Evolutionary conservation across 2,888 invertebrate genomes (phyloP).

Genomic region (Lucinisca nassula): DNA sequence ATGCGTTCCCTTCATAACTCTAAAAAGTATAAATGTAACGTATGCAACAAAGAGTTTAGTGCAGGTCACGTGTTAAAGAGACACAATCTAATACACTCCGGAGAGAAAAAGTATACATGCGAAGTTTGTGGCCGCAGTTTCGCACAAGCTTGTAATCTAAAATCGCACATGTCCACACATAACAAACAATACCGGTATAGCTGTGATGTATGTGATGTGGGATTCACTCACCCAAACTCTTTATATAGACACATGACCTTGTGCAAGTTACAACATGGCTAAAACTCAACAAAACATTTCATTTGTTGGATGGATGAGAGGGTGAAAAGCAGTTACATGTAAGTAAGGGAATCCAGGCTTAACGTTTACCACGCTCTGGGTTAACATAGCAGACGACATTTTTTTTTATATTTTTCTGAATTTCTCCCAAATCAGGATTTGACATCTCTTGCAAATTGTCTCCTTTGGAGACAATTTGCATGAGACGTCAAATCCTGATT

Average conservation of each 20-base stretch:
- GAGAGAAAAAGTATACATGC: background rate
- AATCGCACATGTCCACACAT: background rate
- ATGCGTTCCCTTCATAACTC: background rate
- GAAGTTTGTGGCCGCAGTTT: background rate
- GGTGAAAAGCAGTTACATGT: no score
- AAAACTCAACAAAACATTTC: no score
- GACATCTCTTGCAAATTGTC: no score
- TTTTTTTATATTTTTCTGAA: no score
- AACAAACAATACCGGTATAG: background rate
- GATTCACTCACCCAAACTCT: background rate
- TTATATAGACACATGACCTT: background rate
- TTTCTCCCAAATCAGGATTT: no score
- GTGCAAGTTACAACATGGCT: no score
- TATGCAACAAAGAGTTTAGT: background rate
- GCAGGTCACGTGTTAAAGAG: background rate
- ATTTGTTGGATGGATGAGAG: no score
- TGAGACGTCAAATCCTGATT: no score
- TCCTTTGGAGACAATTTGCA: no score
- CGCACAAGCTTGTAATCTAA: background rate
- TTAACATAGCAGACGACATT: no score
- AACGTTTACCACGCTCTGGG: no score
- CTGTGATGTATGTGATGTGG: background rate
- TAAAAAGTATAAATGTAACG: background rate
- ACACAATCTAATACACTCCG: background rate
- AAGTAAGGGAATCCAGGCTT: no score